A percentile compares a stretch with the other conserved stretches of the same genome.
These are phyloP conservation scores for Eulimnadia texana DNA, from an alignment of 1,140 invertebrate species.

Conservation along the genomic window DNA sequence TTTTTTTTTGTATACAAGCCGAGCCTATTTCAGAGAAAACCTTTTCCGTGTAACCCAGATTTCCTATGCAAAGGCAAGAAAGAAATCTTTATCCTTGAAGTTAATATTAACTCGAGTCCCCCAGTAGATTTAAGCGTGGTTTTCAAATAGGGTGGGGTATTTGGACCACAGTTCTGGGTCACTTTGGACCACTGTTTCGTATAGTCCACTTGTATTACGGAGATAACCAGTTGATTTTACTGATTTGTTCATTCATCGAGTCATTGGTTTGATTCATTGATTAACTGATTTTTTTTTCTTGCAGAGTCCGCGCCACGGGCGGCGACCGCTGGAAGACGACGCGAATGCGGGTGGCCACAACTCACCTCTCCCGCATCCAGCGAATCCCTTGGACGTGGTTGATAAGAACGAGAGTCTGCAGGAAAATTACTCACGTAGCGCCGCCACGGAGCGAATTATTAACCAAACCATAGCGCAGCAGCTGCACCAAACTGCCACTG, in stretches of 20 bases:
- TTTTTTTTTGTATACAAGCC: not conserved
- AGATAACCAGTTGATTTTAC: no score
- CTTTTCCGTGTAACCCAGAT: no score
- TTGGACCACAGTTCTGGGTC: no score
- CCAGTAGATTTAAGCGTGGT: no score
- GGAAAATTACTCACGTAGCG: conserved; percentile 22
- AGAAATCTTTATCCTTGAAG: no score
- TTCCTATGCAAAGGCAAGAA: no score
- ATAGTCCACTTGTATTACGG: no score
- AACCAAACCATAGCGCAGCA: conserved; percentile 15
- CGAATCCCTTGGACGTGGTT: conserved; percentile 26
- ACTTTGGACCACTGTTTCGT: no score
- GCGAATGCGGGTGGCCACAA: conserved; percentile 30
- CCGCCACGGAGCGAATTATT: conserved; percentile 17
- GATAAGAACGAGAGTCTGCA: conserved; percentile 8
- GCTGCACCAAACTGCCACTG: not conserved
- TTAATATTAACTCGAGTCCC: not conserved
- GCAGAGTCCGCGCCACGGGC: conserved; percentile 38
- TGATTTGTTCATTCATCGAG: no score
- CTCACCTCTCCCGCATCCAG: conserved; percentile 39
- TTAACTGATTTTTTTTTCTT: conserved; percentile 23
- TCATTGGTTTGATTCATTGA: no score
- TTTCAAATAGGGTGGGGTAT: no score
- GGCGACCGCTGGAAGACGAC: not conserved
- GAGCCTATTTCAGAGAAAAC: not conserved